These are phyloP conservation scores for Ceratosolen solmsi DNA, from an alignment of 1,140 invertebrate genomes.

Conservation along the genomic window DNA sequence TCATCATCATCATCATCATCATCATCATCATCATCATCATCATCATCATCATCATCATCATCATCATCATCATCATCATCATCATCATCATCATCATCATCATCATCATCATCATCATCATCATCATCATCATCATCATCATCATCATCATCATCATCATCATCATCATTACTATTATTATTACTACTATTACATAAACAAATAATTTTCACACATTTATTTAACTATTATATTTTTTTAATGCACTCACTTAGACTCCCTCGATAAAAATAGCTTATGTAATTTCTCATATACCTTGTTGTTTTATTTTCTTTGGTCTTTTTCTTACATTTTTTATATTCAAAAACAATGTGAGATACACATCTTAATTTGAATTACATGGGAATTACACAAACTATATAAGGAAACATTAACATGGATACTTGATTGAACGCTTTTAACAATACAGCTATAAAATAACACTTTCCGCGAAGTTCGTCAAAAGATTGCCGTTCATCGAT, in stretches of 20 bases:
- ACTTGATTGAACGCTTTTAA: conserved; percentile 29
- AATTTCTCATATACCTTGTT: background rate
- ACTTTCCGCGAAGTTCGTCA: conserved; percentile 26
- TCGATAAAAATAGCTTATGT: conserved; percentile 4
- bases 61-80: too few relatives aligned
- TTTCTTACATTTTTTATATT: background rate
- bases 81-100: too few relatives aligned
- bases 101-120: too few relatives aligned
- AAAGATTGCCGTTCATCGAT: conserved; percentile 26
- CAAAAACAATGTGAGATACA: conserved; percentile 11
- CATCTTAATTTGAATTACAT: conserved; percentile 9
- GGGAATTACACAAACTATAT: conserved; percentile 11
- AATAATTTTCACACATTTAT: conserved; percentile 3
- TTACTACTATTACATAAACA: background rate
- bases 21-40: too few relatives aligned
- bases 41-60: too few relatives aligned
- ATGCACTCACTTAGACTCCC: background rate
- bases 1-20: too few relatives aligned
- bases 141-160: too few relatives aligned
- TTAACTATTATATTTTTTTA: background rate
- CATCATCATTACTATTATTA: too few relatives aligned
- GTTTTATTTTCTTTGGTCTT: conserved; percentile 11
- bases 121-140: too few relatives aligned
- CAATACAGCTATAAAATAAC: conserved; percentile 42
- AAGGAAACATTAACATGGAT: conserved; percentile 10